Percentiles rank a stretch among this genome's conserved stretches.
Evolutionary conservation across 2,113 vertebrate genomes (phyloP).

Genomic region (Spea bombifrons): DNA sequence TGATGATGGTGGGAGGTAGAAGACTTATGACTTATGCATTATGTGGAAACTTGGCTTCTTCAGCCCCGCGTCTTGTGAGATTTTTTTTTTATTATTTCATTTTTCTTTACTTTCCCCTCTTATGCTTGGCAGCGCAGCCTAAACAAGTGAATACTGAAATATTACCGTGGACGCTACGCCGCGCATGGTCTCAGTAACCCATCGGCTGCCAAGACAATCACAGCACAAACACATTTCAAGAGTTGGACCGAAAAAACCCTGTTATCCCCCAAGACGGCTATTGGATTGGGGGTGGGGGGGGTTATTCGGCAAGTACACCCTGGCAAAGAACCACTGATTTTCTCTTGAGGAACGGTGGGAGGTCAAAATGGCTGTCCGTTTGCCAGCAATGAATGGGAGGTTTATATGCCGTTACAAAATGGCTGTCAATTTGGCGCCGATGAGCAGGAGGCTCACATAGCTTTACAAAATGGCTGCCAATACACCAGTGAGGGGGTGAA

Average conservation of each 20-base stretch:
- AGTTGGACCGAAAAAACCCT: neutral
- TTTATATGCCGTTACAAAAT: neutral
- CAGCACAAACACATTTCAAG: neutral
- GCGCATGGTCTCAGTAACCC: constrained; percentile 21
- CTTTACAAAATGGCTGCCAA: neutral
- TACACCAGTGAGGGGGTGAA: no score
- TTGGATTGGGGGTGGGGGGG: neutral
- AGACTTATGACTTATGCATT: constrained; percentile 12
- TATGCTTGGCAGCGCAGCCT: constrained; percentile 37
- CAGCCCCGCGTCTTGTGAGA: constrained; percentile 19
- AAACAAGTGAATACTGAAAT: constrained; percentile 36
- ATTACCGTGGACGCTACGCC: constrained; percentile 12
- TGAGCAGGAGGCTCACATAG: neutral
- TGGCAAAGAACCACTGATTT: neutral
- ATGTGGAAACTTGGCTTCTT: constrained; percentile 40
- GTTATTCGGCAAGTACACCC: neutral
- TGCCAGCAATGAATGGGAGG: neutral
- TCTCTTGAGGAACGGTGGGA: neutral
- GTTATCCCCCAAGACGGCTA: neutral
- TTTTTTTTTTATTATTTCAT: constrained; percentile 36
- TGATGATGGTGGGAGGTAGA: constrained; percentile 35
- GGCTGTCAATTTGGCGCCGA: neutral
- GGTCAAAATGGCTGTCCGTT: neutral
- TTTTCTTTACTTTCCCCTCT: constrained; percentile 35
- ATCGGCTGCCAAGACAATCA: neutral